These are phyloP conservation scores for Theropithecus gelada DNA, from an alignment of 2,113 vertebrate genomes.

Conservation along the genomic window DNA sequence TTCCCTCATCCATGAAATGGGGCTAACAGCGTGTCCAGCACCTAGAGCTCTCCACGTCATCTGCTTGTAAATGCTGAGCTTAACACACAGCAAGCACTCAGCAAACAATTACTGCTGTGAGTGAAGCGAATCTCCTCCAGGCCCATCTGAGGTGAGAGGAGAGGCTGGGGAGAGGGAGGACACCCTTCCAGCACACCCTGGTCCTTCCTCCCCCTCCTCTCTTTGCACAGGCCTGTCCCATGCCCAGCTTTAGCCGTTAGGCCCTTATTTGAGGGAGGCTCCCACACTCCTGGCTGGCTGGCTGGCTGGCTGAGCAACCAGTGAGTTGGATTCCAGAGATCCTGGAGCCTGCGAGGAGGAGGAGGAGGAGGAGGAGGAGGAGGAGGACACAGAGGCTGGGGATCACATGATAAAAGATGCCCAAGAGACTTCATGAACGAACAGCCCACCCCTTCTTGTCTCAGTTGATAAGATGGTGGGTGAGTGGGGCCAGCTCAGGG, in stretches of 20 bases:
- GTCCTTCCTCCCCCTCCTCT: neutral
- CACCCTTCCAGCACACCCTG: rapidly evolving
- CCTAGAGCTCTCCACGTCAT: rapidly evolving
- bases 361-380: too few relatives aligned
- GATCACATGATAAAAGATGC: conserved; percentile 65
- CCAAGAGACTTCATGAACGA: conserved; percentile 52
- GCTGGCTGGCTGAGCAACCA: neutral
- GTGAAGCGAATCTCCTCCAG: neutral
- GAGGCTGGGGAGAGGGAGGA: neutral
- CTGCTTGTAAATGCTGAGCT: rapidly evolving
- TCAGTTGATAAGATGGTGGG: neutral
- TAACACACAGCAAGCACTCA: rapidly evolving
- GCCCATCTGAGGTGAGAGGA: rapidly evolving
- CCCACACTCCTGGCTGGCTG: neutral
- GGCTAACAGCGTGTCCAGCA: neutral
- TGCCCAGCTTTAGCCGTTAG: neutral
- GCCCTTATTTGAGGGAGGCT: neutral
- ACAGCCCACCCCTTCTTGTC: conserved; percentile 43
- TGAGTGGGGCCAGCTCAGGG: rapidly evolving
- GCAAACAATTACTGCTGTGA: rapidly evolving
- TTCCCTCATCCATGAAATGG: neutral
- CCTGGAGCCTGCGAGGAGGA: neutral
- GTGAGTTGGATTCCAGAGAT: neutral
- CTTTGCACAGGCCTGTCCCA: neutral
- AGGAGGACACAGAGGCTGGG: neutral